These are phyloP conservation scores for Centrocercus urophasianus DNA, from an alignment of 2,113 vertebrate genomes.

Conservation along the genomic window DNA sequence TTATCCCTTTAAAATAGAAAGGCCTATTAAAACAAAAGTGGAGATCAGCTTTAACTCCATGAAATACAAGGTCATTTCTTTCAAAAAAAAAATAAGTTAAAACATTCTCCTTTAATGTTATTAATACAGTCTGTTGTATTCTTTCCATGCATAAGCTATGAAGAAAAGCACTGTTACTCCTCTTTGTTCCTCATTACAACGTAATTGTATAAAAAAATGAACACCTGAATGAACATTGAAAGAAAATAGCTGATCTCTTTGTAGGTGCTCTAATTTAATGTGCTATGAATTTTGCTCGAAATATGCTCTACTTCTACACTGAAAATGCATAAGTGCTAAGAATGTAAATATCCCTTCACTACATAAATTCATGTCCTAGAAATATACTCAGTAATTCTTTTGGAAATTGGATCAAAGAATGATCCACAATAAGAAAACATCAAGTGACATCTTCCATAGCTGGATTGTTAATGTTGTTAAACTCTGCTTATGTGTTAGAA, in stretches of 20 bases:
- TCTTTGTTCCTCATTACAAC: not conserved
- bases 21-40: not conserved
- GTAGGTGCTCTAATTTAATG: not conserved
- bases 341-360: not conserved
- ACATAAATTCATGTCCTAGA: not conserved
- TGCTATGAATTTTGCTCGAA: not conserved
- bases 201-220: not conserved
- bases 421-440: not conserved
- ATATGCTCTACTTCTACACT: not conserved
- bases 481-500: not conserved
- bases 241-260: not conserved
- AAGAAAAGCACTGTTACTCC: not conserved
- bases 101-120: not conserved
- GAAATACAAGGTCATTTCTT: not conserved
- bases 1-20: not conserved
- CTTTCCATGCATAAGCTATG: not conserved
- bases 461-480: not conserved
- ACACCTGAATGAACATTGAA: accelerated
- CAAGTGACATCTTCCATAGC: not conserved
- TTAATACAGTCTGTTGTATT: not conserved
- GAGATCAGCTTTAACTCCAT: not conserved
- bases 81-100: not conserved
- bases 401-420: not conserved
- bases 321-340: not conserved
- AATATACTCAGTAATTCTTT: not conserved